phyloP scores from a whole-genome alignment of 2,888 invertebrate genomes.

The Subacronicta megacephala region DNA sequence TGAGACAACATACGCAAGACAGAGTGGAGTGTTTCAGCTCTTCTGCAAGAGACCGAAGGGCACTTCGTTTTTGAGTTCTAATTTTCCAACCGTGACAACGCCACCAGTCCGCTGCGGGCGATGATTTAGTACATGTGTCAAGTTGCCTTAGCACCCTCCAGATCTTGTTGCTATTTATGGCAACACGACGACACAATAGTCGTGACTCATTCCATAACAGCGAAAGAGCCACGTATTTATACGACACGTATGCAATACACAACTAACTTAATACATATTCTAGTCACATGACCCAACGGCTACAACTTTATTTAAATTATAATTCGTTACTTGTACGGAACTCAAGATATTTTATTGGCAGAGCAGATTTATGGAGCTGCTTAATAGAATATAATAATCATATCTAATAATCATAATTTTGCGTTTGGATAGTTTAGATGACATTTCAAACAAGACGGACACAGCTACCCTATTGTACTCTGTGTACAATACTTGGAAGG shows the following conservation, averaged over 20 bases:
- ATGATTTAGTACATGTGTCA: constrained; percentile 68
- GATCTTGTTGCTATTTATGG: constrained; percentile 78
- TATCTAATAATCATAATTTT: no score
- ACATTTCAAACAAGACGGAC: constrained; percentile 20
- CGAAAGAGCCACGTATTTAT: constrained; percentile 57
- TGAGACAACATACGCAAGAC: constrained; percentile 70
- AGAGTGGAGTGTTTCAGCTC: constrained; percentile 65
- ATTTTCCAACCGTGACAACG: constrained; percentile 70
- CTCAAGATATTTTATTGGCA: background rate
- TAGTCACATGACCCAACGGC: constrained; percentile 59
- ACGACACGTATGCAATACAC: constrained; percentile 69
- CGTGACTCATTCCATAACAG: constrained; percentile 71
- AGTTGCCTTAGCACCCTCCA: constrained; percentile 70
- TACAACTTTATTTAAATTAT: constrained; percentile 58
- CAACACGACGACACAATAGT: constrained; percentile 74
- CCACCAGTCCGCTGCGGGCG: constrained; percentile 55
- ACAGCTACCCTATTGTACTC: constrained; percentile 19
- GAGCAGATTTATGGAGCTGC: background rate
- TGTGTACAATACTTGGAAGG: constrained; percentile 52
- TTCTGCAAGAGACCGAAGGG: constrained; percentile 70
- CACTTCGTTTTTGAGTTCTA: constrained; percentile 76
- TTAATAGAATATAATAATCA: no score
- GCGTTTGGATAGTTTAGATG: constrained; percentile 1
- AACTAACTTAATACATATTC: constrained; percentile 70
- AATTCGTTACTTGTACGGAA: constrained; percentile 40